Evolutionary conservation across 92 coral and sea anemone species (phyloP).

Genomic region (Epizoanthus ramosus): DNA sequence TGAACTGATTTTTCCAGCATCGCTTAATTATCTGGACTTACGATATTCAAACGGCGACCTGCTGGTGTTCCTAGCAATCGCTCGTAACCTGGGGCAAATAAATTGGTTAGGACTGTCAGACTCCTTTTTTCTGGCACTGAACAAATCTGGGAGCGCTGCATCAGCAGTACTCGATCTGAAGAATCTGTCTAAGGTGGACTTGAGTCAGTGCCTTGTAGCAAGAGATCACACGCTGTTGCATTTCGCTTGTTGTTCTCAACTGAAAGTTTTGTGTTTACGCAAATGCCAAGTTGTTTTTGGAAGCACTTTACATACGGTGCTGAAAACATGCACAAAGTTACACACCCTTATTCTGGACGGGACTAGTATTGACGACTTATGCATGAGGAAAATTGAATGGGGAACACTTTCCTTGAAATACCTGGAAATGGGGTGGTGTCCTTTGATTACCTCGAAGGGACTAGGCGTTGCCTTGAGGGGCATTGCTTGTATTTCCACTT

Average conservation of each 20-base stretch:
- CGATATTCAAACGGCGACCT: constrained; percentile 70
- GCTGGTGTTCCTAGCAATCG: constrained; percentile 60
- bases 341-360: constrained; percentile 78
- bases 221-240: constrained; percentile 49
- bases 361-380: constrained; percentile 68
- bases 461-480: constrained; percentile 46
- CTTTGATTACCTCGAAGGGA: constrained; percentile 56
- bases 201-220: constrained; percentile 63
- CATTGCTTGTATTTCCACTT: constrained; percentile 55
- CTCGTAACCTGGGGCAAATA: constrained; percentile 45
- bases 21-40: constrained; percentile 61
- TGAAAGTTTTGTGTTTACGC: constrained; percentile 66
- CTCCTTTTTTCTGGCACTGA: constrained; percentile 55
- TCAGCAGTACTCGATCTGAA: constrained; percentile 43
- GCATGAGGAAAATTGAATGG: constrained; percentile 57
- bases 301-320: constrained; percentile 44
- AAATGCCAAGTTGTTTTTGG: constrained; percentile 67
- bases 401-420: constrained; percentile 47
- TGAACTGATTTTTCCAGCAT: constrained; percentile 52
- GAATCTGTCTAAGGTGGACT: constrained; percentile 66
- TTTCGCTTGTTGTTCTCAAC: constrained; percentile 50
- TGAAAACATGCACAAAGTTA: constrained; percentile 48
- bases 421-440: constrained; percentile 82
- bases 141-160: constrained; percentile 23
- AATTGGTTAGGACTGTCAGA: constrained; percentile 81